phyloP scores from a whole-genome alignment of 2,797 vertebrate species.

The Rhynchonycteris naso region DNA sequence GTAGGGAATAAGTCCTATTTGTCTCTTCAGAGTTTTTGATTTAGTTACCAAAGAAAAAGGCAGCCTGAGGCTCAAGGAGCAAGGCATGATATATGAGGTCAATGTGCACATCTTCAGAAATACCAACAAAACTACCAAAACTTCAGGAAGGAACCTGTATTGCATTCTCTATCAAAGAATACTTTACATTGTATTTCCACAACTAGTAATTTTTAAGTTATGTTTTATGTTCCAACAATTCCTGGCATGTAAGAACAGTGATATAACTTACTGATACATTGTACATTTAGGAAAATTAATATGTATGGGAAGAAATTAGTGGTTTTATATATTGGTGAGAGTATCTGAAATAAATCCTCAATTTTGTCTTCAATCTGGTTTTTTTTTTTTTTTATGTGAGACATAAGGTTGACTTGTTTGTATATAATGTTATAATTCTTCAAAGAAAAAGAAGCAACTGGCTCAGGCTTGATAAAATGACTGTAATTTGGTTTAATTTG shows the following conservation, averaged over 20 bases:
- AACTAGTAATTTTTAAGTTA: not conserved
- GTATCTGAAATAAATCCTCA: conserved; percentile 15
- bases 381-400: not conserved
- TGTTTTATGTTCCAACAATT: not conserved
- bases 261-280: not conserved
- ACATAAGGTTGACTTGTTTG: not conserved
- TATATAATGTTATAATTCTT: not conserved
- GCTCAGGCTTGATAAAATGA: not conserved
- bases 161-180: not conserved
- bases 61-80: not conserved
- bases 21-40: not conserved
- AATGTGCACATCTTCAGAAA: not conserved
- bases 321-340: conserved; percentile 26
- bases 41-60: not conserved
- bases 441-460: not conserved
- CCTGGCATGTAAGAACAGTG: not conserved
- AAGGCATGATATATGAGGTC: not conserved
- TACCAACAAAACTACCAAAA: not conserved
- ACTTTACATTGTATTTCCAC: not conserved
- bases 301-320: conserved; percentile 24
- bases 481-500: conserved; percentile 3
- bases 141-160: not conserved
- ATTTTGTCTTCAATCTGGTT: not conserved
- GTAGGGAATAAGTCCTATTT: not conserved
- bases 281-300: conserved; percentile 41